Evolutionary conservation across 2,113 vertebrate genomes (phyloP), one percentile per base, ranked within the genome.

Genomic region (Epinephelus moara): DNA sequence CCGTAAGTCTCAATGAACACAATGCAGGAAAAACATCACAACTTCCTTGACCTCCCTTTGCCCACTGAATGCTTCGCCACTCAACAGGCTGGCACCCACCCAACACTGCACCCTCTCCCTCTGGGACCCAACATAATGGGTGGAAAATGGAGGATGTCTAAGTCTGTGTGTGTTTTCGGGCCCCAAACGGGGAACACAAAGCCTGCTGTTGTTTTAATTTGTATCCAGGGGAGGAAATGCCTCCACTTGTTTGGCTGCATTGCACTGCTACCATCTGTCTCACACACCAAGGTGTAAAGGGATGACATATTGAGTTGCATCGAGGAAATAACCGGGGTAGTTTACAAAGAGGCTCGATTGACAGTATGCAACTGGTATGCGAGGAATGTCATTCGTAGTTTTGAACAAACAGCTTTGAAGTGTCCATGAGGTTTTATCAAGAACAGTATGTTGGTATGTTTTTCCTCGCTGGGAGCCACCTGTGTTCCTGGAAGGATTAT

Each of bases 401-500:
- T 50, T 17, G 27, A 17, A 0, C 56, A 40, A 72, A 40, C 25
- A 49, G 18, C 70, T 81, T 79, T 82, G 42, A 76, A 59, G 52
- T 30, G 30, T 55, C 37, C 33, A 30, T 1, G 0, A 23, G 37
- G 42, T 76, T 78, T 86, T 80, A 85, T 74, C 80, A 15, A 45
- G 70, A 88, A 55, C 80, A 74, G 61, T 64, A 67, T 87, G 85
- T 80, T 33, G 75, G 70, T 78, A 33, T 90, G 85, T 83, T 85
- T 87, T 88, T 62, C 80, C 83, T 67, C 75, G 14, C 74, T 40
- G 57, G 84, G 68, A 86, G 76, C 70, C 90, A 88, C 91, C 85
- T 86, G 87, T 85, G 74, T 92, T 89, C 89, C 88, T 89, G 88
- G 79, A 89, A 88, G 91, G 88, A 93, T 90, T 89, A 86, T 56